Percentiles rank a stretch among this genome's conserved stretches.
Conservation (phyloP, 23 tunicate genomes). For the Styela clava region DNA sequence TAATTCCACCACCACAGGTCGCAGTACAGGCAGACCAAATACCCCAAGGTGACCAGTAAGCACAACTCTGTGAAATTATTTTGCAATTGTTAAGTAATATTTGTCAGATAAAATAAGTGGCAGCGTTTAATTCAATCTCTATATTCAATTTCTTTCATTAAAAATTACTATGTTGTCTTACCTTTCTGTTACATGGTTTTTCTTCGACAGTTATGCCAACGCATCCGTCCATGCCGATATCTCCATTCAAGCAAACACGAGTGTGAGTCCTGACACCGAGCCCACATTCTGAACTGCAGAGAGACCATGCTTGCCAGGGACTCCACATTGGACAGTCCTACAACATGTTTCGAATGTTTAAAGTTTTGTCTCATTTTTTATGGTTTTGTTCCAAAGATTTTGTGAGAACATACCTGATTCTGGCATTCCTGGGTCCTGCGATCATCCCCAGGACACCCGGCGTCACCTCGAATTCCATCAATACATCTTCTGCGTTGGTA, state of each 20-base stretch:
- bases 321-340: conserved; percentile 70
- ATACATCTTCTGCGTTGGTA: conserved; percentile 43
- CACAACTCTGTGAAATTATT: conserved; percentile 28
- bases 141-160: background rate
- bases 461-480: conserved; percentile 51
- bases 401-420: conserved; percentile 57
- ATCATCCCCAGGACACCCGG: conserved; percentile 35
- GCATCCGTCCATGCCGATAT: conserved; percentile 23
- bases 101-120: background rate
- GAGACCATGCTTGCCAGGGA: conserved; percentile 65
- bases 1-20: conserved; percentile 69
- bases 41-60: conserved; percentile 71
- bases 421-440: conserved; percentile 28
- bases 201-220: conserved; percentile 23
- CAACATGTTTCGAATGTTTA: background rate
- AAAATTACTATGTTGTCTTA: background rate
- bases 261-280: conserved; percentile 52
- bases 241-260: conserved; percentile 39
- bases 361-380: too few species aligned
- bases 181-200: conserved; percentile 31
- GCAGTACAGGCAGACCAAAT: conserved; percentile 49
- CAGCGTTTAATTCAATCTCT: background rate
- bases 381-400: too few species aligned
- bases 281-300: conserved; percentile 64
- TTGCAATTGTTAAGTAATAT: background rate